phyloP scores from a whole-genome alignment of 92 coral and sea anemone genomes.

The Blastomussa wellsi region DNA sequence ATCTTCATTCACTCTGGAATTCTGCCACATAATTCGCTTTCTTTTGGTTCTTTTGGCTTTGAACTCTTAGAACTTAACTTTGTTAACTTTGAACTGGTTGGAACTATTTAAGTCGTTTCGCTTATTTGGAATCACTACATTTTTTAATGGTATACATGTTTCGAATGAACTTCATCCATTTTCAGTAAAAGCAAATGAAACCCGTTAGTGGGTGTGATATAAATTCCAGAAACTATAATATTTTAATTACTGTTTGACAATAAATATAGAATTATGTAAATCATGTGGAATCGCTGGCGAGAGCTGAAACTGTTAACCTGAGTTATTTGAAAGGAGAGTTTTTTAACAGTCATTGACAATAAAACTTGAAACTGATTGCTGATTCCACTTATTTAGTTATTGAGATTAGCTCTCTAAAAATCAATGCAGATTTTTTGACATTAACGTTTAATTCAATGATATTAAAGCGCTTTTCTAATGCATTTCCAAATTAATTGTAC shows the following conservation, averaged over 20 bases:
- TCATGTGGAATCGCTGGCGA: background rate
- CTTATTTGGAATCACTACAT: too few species aligned
- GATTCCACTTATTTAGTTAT: background rate
- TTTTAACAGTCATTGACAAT: background rate
- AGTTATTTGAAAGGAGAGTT: background rate
- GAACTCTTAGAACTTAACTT: background rate
- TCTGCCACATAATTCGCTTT: background rate
- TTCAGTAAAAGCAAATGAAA: too few species aligned
- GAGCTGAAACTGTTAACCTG: background rate
- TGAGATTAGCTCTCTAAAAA: background rate
- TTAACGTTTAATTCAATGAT: background rate
- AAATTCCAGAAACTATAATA: too few species aligned
- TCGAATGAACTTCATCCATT: too few species aligned
- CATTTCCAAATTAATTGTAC: background rate
- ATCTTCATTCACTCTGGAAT: slow-evolving; percentile 2
- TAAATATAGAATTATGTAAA: too few species aligned
- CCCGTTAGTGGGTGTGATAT: too few species aligned
- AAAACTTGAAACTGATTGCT: background rate
- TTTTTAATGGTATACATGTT: too few species aligned
- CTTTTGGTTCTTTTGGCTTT: background rate
- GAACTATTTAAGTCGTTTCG: background rate
- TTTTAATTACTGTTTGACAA: too few species aligned
- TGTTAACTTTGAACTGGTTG: too few species aligned
- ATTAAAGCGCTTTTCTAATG: background rate
- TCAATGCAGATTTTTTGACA: background rate